These are phyloP conservation scores for Caranx ignobilis DNA, from an alignment of 2,113 vertebrate species.

Conservation along the genomic window DNA sequence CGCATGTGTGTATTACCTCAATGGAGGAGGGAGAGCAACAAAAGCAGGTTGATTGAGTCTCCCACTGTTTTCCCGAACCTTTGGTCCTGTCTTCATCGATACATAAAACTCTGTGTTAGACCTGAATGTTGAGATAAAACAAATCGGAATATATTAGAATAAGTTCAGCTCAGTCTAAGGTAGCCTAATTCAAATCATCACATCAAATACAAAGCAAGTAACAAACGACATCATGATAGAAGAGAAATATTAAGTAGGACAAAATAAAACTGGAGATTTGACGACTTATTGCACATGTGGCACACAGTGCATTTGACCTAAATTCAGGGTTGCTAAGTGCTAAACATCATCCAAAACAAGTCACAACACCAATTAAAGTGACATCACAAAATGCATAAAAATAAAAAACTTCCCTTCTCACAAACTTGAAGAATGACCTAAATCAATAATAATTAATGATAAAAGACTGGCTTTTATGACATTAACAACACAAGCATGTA, in stretches of 20 bases:
- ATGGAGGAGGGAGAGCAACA: constrained; percentile 76
- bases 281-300: not conserved
- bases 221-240: not conserved
- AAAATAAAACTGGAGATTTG: not conserved
- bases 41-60: constrained; percentile 75
- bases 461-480: too few relatives aligned
- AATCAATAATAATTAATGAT: not conserved
- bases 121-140: constrained; percentile 34
- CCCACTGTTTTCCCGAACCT: constrained; percentile 61
- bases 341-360: too few relatives aligned
- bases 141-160: not conserved
- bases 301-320: too few relatives aligned
- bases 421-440: not conserved
- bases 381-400: not conserved
- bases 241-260: not conserved
- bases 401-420: not conserved
- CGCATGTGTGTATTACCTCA: constrained; percentile 63
- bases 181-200: too few relatives aligned
- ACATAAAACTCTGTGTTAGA: constrained; percentile 57
- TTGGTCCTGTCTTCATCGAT: constrained; percentile 60
- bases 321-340: too few relatives aligned
- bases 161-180: not conserved
- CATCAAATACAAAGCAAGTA: not conserved
- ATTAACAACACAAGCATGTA: not conserved
- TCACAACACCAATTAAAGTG: not conserved